A percentile compares a stretch with the other conserved stretches of the same genome.
Evolutionary conservation across 2,797 vertebrate genomes (phyloP).

Genomic region (Sarcoramphus papa): DNA sequence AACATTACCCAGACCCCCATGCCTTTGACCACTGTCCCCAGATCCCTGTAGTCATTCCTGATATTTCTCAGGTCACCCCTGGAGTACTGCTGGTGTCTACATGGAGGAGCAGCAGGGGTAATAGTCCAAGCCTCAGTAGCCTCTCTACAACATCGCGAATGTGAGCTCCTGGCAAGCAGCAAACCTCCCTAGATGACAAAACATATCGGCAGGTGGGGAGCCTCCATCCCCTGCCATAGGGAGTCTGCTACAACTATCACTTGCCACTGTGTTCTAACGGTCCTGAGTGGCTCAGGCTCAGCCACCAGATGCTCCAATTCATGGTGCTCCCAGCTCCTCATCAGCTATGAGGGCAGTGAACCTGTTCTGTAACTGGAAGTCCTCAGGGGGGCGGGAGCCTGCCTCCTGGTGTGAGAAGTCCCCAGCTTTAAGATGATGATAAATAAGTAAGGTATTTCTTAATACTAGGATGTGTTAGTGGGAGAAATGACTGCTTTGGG

Average conservation of each 20-base stretch:
- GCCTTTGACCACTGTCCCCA: neutral
- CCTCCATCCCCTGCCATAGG: neutral
- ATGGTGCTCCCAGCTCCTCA: neutral
- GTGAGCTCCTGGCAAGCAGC: neutral
- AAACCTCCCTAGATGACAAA: neutral
- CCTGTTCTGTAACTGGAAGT: neutral
- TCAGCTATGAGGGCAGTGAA: neutral
- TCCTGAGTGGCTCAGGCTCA: neutral
- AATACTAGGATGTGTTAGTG: neutral
- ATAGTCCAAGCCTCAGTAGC: neutral
- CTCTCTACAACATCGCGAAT: neutral
- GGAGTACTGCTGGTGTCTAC: neutral
- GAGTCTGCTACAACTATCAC: neutral
- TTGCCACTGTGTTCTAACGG: neutral
- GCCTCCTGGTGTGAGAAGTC: neutral
- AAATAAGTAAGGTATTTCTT: neutral
- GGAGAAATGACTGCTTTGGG: neutral
- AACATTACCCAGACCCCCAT: neutral
- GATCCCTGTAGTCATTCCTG: neutral
- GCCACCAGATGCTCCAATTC: neutral
- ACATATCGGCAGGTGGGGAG: neutral
- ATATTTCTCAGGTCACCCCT: neutral
- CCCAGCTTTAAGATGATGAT: neutral
- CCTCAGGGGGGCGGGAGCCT: neutral
- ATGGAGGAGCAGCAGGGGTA: neutral